Evolutionary conservation across 2,888 invertebrate genomes (phyloP).

Genomic region (Aporophyla nigra): DNA sequence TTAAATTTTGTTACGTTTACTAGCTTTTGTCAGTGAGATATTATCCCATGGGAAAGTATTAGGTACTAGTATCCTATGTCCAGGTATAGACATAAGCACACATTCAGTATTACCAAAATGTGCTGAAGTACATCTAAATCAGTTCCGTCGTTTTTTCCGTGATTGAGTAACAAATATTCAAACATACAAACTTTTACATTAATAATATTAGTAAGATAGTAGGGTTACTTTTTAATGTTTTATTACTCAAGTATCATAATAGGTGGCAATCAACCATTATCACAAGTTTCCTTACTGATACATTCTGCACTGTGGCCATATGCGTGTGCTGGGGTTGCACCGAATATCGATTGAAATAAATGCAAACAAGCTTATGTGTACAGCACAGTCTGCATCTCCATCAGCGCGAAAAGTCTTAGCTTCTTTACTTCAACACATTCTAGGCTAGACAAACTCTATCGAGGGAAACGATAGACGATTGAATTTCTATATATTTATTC

Average conservation of each 20-base stretch:
- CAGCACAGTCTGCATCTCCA: conserved; percentile 39
- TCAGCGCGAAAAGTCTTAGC: conserved; percentile 37
- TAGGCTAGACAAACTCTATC: conserved; percentile 53
- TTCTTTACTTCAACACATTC: conserved; percentile 43
- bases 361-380: conserved; percentile 63
- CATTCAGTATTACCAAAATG: no score
- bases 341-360: conserved; percentile 72
- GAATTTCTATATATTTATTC: conserved; percentile 61
- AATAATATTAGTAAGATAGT: no score
- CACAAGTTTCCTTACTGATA: conserved; percentile 29
- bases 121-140: no score
- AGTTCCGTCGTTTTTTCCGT: no score
- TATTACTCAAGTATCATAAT: not conserved
- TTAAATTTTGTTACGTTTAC: no score
- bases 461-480: conserved; percentile 27
- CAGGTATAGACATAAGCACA: no score
- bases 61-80: no score
- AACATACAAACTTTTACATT: no score
- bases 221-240: no score
- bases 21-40: no score
- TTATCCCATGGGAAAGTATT: no score
- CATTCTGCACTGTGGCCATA: conserved; percentile 22
- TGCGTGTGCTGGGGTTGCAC: conserved; percentile 68
- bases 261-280: not conserved
- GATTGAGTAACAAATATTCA: no score